Evolutionary conservation across 2,888 invertebrate species (phyloP).

Genomic region (Torymus tubicola): DNA sequence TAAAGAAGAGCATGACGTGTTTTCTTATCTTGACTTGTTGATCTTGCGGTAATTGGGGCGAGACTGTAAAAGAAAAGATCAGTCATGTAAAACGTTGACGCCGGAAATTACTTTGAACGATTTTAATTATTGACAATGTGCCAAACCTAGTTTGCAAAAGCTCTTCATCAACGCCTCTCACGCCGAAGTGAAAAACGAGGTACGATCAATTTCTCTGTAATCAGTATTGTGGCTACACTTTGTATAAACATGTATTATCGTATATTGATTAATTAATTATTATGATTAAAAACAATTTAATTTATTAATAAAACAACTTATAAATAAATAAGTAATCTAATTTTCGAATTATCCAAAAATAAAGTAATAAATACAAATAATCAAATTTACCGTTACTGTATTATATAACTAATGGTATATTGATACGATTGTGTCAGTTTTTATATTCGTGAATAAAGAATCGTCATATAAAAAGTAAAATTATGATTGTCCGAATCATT

Average conservation of each 20-base stretch:
- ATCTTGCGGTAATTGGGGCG: slow-evolving; percentile 46
- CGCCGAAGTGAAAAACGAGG: background rate
- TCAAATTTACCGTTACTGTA: too few relatives aligned
- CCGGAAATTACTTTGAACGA: slow-evolving; percentile 44
- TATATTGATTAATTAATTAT: too few relatives aligned
- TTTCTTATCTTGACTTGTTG: slow-evolving; percentile 36
- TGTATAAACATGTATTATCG: background rate
- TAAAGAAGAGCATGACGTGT: background rate
- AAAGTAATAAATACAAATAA: too few relatives aligned
- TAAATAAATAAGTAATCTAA: too few relatives aligned
- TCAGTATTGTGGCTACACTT: background rate
- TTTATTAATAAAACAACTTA: too few relatives aligned
- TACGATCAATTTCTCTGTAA: background rate
- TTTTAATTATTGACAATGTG: slow-evolving; percentile 42
- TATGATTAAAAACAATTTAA: too few relatives aligned
- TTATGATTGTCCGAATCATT: background rate
- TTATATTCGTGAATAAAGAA: too few relatives aligned
- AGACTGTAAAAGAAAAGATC: slow-evolving; percentile 34
- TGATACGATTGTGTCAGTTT: too few relatives aligned
- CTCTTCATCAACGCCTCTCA: slow-evolving; percentile 3
- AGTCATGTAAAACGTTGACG: slow-evolving; percentile 5
- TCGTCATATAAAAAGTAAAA: too few relatives aligned
- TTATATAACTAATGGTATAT: too few relatives aligned
- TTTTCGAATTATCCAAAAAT: too few relatives aligned
- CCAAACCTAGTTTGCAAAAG: slow-evolving; percentile 34